Evolutionary conservation across 2,888 invertebrate species (phyloP), one percentile per base, ranked within the genome.

Genomic region (Lordiphosa fenestrarum): DNA sequence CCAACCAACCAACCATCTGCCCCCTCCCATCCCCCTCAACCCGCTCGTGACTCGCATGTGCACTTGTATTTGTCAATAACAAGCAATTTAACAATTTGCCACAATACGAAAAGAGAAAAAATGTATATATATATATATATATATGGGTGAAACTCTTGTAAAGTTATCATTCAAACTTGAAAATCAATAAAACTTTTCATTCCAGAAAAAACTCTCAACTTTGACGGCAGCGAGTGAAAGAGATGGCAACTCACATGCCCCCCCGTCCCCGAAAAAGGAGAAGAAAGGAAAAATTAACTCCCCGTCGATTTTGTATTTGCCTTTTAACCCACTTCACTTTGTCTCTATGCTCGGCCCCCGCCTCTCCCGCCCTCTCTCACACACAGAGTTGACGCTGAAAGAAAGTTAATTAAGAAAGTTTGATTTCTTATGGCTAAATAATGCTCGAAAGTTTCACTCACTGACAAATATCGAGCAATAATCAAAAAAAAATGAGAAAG

Each of bases 141-240:
- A 25, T 25, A 25, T 25, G 6, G 3, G 9, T 9, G 69, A 73
- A 78, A 78, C 82, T 82, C 78, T 82, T 73, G 64, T 71, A 69
- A 78, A 84, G 82, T 81, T 84, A 78, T 78, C 78, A 78, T 78
- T 78, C 82, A 84, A 84, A 78, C 69, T 78, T 78, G 78, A 84
- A 84, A 78, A 78, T 78, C 78, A 78, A 78, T 78, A 78, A 82
- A 78, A 78, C 74, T 81, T 84, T 80, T 73, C 55, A 70, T 70
- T 68, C 59, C 33, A 42, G 36, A 51, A 55, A 41, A 50, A 57
- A 7, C 3, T 37, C 30, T 19, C 23, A 41, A 41, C 35, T 53
- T 38, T 44, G 19, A 15, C 21, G 25, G 21, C 9, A 19, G 33
- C 44, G 19, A 33, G 33, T 2, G 10, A 5, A 23, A 13, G 36